These are phyloP conservation scores for Indicator indicator DNA, from an alignment of 2,113 vertebrate genomes.

Conservation along the genomic window DNA sequence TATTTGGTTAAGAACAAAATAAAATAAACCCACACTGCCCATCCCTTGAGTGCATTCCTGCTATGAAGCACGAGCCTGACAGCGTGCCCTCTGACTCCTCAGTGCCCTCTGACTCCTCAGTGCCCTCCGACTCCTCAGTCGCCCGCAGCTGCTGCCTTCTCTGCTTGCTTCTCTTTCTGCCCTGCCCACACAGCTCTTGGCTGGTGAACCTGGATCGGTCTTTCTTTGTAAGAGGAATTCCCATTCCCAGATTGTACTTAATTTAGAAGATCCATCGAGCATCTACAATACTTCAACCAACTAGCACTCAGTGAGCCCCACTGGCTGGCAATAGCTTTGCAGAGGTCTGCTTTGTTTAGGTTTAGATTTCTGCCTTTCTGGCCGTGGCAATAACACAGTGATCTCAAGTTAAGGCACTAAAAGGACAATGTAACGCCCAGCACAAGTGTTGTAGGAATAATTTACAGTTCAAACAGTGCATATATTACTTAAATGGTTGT, in stretches of 20 bases:
- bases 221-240: constrained; percentile 78
- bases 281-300: constrained; percentile 73
- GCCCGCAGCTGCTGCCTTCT: constrained; percentile 54
- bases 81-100: constrained; percentile 75
- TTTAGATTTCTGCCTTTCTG: constrained; percentile 78
- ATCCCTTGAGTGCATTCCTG: constrained; percentile 76
- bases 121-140: constrained; percentile 76
- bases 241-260: constrained; percentile 81
- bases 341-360: constrained; percentile 48
- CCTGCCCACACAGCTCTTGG: constrained; percentile 55
- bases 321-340: constrained; percentile 71
- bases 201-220: constrained; percentile 69
- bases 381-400: constrained; percentile 92
- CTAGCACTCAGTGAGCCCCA: constrained; percentile 79
- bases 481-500: constrained; percentile 85
- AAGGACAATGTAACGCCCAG: constrained; percentile 89
- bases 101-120: constrained; percentile 75
- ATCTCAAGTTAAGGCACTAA: constrained; percentile 97
- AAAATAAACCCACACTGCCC: constrained; percentile 80
- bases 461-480: constrained; percentile 99
- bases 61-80: constrained; percentile 74
- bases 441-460: constrained; percentile 98
- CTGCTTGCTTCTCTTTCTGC: constrained; percentile 36
- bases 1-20: constrained; percentile 89
- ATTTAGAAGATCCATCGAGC: constrained; percentile 80